phyloP scores from a whole-genome alignment of 2,797 vertebrate genomes.

The Tokudaia muenninki region DNA sequence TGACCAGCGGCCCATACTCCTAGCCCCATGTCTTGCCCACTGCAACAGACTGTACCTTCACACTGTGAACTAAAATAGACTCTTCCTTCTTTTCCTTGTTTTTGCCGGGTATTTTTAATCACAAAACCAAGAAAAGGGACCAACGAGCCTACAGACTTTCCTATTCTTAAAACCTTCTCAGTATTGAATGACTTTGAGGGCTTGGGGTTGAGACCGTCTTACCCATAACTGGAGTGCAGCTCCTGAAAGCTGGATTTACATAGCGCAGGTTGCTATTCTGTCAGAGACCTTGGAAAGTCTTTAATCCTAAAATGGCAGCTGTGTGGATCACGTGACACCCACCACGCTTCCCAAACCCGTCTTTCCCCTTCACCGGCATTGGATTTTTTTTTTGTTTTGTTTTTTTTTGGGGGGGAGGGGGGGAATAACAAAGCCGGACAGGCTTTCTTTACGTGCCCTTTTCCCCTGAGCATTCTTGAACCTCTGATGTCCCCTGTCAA shows the following conservation, averaged over 20 bases:
- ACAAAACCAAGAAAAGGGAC: neutral
- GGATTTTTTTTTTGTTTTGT: neutral
- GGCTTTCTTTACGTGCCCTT: neutral
- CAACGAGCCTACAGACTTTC: neutral
- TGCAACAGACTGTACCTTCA: neutral
- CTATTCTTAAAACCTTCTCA: neutral
- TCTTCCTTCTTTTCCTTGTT: neutral
- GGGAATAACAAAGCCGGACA: neutral
- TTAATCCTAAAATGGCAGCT: neutral
- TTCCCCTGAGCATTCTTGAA: conserved; percentile 32
- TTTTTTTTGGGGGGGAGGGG: accelerated
- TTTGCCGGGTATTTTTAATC: neutral
- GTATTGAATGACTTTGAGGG: neutral
- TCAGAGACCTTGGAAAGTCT: neutral
- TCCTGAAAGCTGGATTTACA: neutral
- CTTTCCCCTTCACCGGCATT: conserved; percentile 15
- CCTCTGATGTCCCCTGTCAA: conserved; percentile 51
- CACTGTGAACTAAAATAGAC: neutral
- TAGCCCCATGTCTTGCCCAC: neutral
- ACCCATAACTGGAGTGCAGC: neutral
- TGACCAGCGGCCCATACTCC: neutral
- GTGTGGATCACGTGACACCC: neutral
- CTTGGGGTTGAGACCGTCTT: neutral
- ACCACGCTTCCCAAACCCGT: accelerated
- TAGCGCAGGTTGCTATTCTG: neutral